A percentile compares a stretch with the other conserved stretches of the same genome.
Evolutionary conservation across 2,797 vertebrate genomes (phyloP).

Genomic region (Melanotaenia trifasciata): DNA sequence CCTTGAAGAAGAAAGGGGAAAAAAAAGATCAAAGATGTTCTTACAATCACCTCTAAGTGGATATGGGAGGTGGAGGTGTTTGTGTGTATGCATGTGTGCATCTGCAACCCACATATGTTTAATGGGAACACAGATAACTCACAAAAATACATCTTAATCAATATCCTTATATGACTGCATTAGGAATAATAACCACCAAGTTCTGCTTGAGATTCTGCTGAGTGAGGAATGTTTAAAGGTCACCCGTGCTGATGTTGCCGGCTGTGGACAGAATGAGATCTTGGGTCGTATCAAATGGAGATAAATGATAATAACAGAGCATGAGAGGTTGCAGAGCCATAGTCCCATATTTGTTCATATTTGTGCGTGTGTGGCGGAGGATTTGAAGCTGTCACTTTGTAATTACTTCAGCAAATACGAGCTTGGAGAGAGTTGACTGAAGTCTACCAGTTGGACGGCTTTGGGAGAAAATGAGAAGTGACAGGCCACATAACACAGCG

Average conservation of each 20-base stretch:
- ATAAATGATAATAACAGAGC: conserved; percentile 15
- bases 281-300: conserved; percentile 17
- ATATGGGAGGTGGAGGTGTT: conserved; percentile 74
- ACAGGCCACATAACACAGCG: conserved; percentile 78
- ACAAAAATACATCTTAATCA: conserved; percentile 12
- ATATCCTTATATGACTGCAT: conserved; percentile 22
- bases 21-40: conserved; percentile 91
- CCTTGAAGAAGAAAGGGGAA: conserved; percentile 80
- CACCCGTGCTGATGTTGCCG: neutral
- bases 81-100: conserved; percentile 25
- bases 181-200: conserved; percentile 19
- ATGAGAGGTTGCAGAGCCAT: conserved; percentile 22
- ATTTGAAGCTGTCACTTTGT: conserved; percentile 80
- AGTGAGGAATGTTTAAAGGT: conserved; percentile 21
- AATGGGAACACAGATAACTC: conserved; percentile 32
- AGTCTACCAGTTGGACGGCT: conserved; percentile 71
- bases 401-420: conserved; percentile 80
- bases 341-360: conserved; percentile 38
- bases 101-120: conserved; percentile 41
- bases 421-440: conserved; percentile 75
- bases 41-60: conserved; percentile 89
- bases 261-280: conserved; percentile 27
- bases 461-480: conserved; percentile 79
- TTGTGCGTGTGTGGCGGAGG: conserved; percentile 51
- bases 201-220: neutral